Conservation (phyloP, 2,113 vertebrate species). For the Pseudonaja textilis region DNA sequence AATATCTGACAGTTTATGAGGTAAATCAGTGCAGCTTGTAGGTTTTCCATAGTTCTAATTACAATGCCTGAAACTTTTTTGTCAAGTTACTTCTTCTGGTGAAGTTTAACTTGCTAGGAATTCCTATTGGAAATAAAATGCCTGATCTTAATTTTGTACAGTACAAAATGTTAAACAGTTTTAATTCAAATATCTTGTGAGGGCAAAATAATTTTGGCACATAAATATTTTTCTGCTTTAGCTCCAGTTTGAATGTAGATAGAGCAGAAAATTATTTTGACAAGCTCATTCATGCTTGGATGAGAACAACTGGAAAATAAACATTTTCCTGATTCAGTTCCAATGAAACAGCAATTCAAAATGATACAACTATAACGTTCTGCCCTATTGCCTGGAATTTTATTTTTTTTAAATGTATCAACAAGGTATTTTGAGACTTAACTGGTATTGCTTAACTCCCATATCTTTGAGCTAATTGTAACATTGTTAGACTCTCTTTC, state of each 20-base stretch:
- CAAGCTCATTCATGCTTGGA: neutral
- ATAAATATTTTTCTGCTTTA: neutral
- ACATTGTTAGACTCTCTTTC: neutral
- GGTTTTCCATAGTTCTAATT: neutral
- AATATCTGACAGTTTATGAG: neutral
- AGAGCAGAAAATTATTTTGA: neutral
- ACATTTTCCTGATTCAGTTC: neutral
- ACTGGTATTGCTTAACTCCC: neutral
- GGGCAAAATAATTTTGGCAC: neutral
- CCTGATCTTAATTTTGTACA: neutral
- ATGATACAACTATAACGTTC: neutral
- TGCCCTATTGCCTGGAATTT: neutral
- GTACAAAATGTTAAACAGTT: neutral
- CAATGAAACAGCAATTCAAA: neutral
- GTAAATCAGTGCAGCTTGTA: neutral
- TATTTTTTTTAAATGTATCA: neutral
- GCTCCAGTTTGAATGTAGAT: neutral
- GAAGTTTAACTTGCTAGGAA: neutral
- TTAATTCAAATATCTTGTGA: constrained; percentile 11
- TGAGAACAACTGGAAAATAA: neutral
- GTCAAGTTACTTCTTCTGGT: neutral
- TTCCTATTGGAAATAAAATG: neutral
- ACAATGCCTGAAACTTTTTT: neutral
- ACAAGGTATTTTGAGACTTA: neutral
- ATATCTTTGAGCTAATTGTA: neutral